Conservation (phyloP, 2,797 vertebrate species). For the Danio jaintianensis region DNA sequence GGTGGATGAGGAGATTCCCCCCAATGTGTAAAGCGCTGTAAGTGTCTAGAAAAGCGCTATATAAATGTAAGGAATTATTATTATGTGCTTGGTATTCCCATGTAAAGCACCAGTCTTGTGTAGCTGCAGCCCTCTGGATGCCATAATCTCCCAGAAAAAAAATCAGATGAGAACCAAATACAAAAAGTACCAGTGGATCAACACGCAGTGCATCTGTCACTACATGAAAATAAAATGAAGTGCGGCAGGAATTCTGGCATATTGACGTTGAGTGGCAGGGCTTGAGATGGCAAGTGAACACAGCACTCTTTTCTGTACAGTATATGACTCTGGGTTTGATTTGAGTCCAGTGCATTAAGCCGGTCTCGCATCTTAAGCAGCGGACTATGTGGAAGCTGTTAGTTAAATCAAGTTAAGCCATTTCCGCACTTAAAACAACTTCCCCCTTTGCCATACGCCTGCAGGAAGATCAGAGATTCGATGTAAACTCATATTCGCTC, state of each 20-base stretch:
- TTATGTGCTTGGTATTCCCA: background rate
- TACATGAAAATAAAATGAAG: constrained; percentile 56
- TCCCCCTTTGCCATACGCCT: constrained; percentile 58
- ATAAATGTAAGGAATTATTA: no score
- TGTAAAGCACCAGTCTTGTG: constrained; percentile 36
- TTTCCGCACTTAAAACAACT: constrained; percentile 63
- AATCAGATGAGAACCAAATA: constrained; percentile 51
- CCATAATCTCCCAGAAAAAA: constrained; percentile 52
- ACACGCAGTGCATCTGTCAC: constrained; percentile 55
- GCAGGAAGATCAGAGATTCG: constrained; percentile 66
- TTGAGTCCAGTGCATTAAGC: constrained; percentile 56
- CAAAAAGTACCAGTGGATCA: constrained; percentile 38
- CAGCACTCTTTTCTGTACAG: constrained; percentile 37
- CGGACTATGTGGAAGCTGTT: constrained; percentile 60
- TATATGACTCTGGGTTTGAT: constrained; percentile 48
- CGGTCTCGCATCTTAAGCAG: constrained; percentile 54
- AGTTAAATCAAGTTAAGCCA: constrained; percentile 67
- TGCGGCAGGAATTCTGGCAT: constrained; percentile 25
- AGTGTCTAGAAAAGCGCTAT: no score
- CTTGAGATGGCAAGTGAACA: constrained; percentile 35
- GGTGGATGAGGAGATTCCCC: no score
- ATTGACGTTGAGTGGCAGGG: constrained; percentile 43
- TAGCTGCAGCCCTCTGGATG: constrained; percentile 10
- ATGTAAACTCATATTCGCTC: constrained; percentile 63
- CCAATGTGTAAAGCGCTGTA: no score